phyloP scores from a whole-genome alignment of 2,888 invertebrate species.

The Leucoma salicis region DNA sequence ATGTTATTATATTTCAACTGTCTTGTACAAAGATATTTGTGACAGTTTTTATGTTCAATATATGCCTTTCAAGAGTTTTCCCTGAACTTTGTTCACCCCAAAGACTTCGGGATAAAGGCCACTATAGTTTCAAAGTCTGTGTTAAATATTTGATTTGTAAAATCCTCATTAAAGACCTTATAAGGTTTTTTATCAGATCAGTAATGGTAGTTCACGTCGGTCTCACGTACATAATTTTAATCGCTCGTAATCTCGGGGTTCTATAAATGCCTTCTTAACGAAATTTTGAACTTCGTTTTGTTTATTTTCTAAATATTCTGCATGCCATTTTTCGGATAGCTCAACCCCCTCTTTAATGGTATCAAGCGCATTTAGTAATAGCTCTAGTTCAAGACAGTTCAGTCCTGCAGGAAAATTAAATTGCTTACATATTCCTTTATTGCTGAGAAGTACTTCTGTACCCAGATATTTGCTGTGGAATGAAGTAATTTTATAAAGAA shows the following conservation, averaged over 20 bases:
- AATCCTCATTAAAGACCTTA: no score
- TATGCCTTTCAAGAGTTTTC: no score
- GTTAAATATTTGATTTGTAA: no score
- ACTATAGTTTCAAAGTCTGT: no score
- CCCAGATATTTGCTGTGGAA: slow-evolving; percentile 45
- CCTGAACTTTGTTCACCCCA: no score
- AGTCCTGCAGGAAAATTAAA: slow-evolving; percentile 48
- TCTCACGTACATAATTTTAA: slow-evolving; percentile 22
- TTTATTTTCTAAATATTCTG: slow-evolving; percentile 14
- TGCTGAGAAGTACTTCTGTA: slow-evolving; percentile 46
- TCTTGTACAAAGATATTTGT: no score
- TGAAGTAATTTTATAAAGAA: neutral
- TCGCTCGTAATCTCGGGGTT: slow-evolving; percentile 29
- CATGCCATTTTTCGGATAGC: slow-evolving; percentile 45
- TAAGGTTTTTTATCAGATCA: no score
- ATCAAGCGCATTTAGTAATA: slow-evolving; percentile 41
- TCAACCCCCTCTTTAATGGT: slow-evolving; percentile 35
- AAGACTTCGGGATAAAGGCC: no score
- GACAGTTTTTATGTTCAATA: no score
- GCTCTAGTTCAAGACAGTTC: slow-evolving; percentile 40
- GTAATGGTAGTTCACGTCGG: neutral
- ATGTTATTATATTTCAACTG: no score
- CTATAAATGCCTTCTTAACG: slow-evolving; percentile 25
- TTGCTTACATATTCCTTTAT: slow-evolving; percentile 52
- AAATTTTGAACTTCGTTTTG: neutral